Base-by-base conservation (phyloP, 2,888 invertebrate species). In the Caenorhabditis panamensis region DNA sequence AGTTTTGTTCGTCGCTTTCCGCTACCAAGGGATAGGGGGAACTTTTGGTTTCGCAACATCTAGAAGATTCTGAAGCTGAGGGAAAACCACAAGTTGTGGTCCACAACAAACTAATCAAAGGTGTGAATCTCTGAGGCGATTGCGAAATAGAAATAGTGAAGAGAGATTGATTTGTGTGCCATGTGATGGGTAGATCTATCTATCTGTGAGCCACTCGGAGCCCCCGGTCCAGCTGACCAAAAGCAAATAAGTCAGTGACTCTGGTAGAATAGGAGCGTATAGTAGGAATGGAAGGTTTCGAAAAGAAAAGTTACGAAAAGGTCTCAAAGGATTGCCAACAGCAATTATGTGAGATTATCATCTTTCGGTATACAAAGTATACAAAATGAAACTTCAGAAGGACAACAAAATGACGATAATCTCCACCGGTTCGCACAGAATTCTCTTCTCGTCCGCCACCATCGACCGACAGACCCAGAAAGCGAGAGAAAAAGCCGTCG, bases 1-100 rank as follows among this genome's bases (percentile, higher is more conserved):
- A 68, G 62, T 76, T 59, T 72, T 69, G 73, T 77, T 72, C 67
- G 63, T 59, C 54, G 62, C 36, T 44, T 26, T 47, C n/a, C n/a
- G 49, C 49, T 49, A 53, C 51, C 51, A 58, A 37, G 13, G 5
- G 51, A 44, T 16, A 20, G 5, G 11, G 49, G 28, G 49, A 44
- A 20, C 22, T 22, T 24, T 13, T 9, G 8, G 13, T 16, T 22
- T 53, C 22, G 53, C 53, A 53, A 53, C 53, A 26, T 22, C n/a
- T n/a, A n/a, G n/a, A 26, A 8, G 20, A 9, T 18, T 56, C 56
- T 31, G 36, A 18, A 18, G 31, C 31, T 13, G 41, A 41, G 13
- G 41, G n/a, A n/a, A n/a, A n/a, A n/a, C n/a, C n/a, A n/a, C n/a
- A n/a, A n/a, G n/a, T n/a, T n/a, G n/a, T n/a, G n/a, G n/a, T n/a